A percentile compares a stretch with the other conserved stretches of the same genome.
Conservation (phyloP, 2,797 vertebrate species). For the Onychomys leucogaster region DNA sequence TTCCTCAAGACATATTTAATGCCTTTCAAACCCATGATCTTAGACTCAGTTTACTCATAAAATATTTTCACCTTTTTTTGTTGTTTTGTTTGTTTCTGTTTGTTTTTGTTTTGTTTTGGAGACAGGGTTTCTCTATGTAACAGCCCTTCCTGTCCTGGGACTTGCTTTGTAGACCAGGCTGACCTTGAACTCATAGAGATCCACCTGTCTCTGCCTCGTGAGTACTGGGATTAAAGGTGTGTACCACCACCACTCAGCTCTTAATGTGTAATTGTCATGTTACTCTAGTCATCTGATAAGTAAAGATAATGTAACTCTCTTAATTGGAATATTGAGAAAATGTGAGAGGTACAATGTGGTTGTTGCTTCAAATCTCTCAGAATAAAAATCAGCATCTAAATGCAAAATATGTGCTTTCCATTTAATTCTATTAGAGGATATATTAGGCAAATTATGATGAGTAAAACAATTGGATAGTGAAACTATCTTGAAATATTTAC, state of each 20-base stretch:
- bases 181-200: not conserved
- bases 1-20: not conserved
- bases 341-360: not conserved
- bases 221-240: not conserved
- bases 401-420: slow-evolving; percentile 69
- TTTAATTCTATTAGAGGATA: slow-evolving; percentile 59
- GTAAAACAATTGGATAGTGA: slow-evolving; percentile 46
- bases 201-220: not conserved
- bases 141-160: not conserved
- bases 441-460: slow-evolving; percentile 63
- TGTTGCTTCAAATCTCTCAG: slow-evolving; percentile 19
- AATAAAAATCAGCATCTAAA: slow-evolving; percentile 50
- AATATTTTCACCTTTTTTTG: not conserved
- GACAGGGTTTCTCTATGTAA: not conserved
- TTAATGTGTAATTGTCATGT: not conserved
- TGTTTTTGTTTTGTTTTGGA: not conserved
- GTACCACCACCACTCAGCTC: not conserved
- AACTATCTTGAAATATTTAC: slow-evolving; percentile 69
- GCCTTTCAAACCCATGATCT: not conserved
- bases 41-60: not conserved
- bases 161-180: not conserved
- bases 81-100: too few species aligned
- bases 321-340: slow-evolving; percentile 40
- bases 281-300: not conserved
- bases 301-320: slow-evolving; percentile 36